Base-by-base conservation (phyloP, 2,797 vertebrate genomes). In the Gephyroberyx darwinii region DNA sequence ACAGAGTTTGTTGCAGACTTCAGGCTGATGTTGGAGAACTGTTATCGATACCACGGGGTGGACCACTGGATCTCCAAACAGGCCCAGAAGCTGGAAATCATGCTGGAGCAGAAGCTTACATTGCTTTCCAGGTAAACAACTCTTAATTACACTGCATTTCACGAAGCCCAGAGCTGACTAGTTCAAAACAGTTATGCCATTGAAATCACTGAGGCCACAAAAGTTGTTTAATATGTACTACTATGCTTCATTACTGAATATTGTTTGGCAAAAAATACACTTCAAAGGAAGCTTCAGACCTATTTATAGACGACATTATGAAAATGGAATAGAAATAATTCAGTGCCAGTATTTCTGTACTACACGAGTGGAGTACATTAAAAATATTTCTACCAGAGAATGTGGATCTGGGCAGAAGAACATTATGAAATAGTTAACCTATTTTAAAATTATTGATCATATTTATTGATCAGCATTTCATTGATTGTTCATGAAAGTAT, bases 21-120 rank as follows among this genome's bases (percentile, higher is more conserved):
- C 91, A 94, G 97, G 81, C 84, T 94, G 12, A 96, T 99, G 96
- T 85, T 99, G 84, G 97, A 98, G 89, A 95, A 94, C 19, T 98
- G 96, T 83, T 99, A 99, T 77, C 94, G 96, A 62, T 91, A 93
- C 77, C 95, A 96, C 3, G 97, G 97, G 4, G 96, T 98, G 30
- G 97, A 98, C 88, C 97, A 99, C 84, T 99, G 97, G 96, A 92
- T 98, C 35, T 98, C 97, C 82, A 98, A 93, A 81, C 97, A 98
- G 88, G 97, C 96, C 53, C 97, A 99, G 84, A 98, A 98, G 80
- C 86, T 99, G 91, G 97, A 99, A 93, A 93, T 96, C 72, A 95
- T 99, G 93, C 91, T 99, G 83, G 97, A 99, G 79, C 97, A 99
- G 83, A 99, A 99, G 87, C 87, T 99, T 71, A 96, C 96, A 0